Base-by-base conservation (phyloP, 2,113 vertebrate species). In the Gallinago media region DNA sequence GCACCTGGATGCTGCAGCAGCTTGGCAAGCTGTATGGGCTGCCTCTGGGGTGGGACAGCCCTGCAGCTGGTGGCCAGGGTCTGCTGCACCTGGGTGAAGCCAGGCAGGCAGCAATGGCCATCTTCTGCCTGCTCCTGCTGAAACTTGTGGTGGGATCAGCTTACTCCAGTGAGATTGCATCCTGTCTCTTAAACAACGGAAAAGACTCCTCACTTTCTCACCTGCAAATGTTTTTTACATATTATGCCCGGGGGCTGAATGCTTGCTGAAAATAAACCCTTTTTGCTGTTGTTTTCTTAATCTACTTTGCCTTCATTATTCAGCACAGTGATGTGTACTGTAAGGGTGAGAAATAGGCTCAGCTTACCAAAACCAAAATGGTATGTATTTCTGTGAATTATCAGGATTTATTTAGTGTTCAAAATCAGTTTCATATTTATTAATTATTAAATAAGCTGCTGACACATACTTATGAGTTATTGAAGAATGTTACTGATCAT, bases 41-140 rank as follows among this genome's bases (percentile, higher is more conserved):
- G 16, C 4, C 19, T 15, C 5, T 16, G 46, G 11, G 46, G 25
- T 0, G 0, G 3, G 21, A 25, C 40, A 75, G 56, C 19, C n/a
- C n/a, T 16, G 19, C 32, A 61, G 29, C 46, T 14, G 15, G 36
- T 3, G 2, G 40, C 15, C 29, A 38, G 34, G 11, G 26, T 5
- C 31, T 58, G 68, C 12, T 54, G 34, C 7, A 36, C 1, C 0
- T 23, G 16, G 3, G 3, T 15, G 12, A 66, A 89, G 34, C 22
- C 3, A 34, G 29, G 27, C 46, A 72, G 56, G 47, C 8, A 66
- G 25, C 2, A 0, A 1, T 67, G 66, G 10, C 21, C 20, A 18
- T 20, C 70, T 55, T 55, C 38, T 73, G 54, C 59, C 55, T 78
- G 21, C 5, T 65, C 49, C 32, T 1, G 2, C n/a, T 58, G 68